These are phyloP conservation scores for Phaedon cochleariae DNA, from an alignment of 2,888 invertebrate genomes.

Conservation along the genomic window DNA sequence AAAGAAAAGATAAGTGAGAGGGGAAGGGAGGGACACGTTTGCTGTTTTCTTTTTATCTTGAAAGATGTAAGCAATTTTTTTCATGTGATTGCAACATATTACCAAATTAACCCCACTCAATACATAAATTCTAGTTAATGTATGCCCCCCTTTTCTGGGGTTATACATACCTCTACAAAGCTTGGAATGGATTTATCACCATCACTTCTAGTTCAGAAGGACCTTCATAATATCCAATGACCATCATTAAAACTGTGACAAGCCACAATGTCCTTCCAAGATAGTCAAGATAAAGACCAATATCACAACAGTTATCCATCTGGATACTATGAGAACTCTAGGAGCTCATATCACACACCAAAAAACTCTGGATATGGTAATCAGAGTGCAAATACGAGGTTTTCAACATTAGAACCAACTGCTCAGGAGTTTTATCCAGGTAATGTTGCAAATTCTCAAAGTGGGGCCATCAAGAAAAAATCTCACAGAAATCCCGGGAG, in stretches of 20 bases:
- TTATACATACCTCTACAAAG: background rate
- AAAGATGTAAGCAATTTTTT: background rate
- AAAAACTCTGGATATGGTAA: background rate
- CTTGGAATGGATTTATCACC: background rate
- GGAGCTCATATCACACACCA: background rate
- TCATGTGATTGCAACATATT: background rate
- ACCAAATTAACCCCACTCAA: background rate
- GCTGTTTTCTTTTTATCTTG: background rate
- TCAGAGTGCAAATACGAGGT: background rate
- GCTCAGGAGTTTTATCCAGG: constrained; percentile 44
- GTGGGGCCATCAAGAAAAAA: constrained; percentile 39
- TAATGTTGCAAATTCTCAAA: constrained; percentile 22
- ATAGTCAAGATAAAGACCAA: background rate
- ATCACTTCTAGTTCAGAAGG: background rate
- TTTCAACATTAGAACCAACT: constrained; percentile 37
- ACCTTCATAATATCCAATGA: background rate
- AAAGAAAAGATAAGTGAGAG: background rate
- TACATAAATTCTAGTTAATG: background rate
- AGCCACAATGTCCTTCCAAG: background rate
- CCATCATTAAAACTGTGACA: background rate
- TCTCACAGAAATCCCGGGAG: constrained; percentile 27
- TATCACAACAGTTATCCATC: background rate
- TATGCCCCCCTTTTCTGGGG: background rate
- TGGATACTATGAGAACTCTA: background rate
- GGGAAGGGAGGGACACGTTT: background rate